These are phyloP conservation scores for Drosophila mimica DNA, from an alignment of 2,888 invertebrate species.

Conservation along the genomic window DNA sequence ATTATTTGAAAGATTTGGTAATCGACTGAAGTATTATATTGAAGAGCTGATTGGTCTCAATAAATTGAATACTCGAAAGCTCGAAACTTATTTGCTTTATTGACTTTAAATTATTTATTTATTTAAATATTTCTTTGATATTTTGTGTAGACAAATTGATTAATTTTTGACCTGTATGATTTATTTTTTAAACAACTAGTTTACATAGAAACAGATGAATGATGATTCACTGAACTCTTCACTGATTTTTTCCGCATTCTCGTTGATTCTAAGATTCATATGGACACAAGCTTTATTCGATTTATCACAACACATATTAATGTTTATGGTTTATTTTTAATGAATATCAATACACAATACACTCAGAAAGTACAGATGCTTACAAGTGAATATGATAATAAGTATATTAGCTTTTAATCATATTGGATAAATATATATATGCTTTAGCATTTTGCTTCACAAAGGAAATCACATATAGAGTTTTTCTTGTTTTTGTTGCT, in stretches of 20 bases:
- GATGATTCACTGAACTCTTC: background rate
- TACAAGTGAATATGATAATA: background rate
- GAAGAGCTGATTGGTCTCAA: background rate
- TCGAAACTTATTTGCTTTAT: background rate
- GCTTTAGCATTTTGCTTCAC: slow-evolving; percentile 52
- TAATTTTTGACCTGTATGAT: background rate
- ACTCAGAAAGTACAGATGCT: slow-evolving; percentile 12
- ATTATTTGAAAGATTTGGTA: background rate
- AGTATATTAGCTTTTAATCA: slow-evolving; percentile 26
- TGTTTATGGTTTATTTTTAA: slow-evolving; percentile 18
- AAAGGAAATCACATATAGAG: slow-evolving; percentile 69
- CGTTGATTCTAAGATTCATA: background rate
- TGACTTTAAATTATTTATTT: background rate
- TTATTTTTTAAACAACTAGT: background rate
- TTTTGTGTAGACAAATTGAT: background rate
- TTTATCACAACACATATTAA: background rate
- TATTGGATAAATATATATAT: slow-evolving; percentile 15
- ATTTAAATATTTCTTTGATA: background rate
- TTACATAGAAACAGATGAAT: background rate
- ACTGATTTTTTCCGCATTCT: background rate
- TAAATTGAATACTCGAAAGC: background rate
- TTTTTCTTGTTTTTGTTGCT: slow-evolving; percentile 13
- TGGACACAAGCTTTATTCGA: background rate
- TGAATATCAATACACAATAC: slow-evolving; percentile 8
- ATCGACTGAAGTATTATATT: background rate